Base-by-base conservation (phyloP, 1,140 invertebrate species). In the Galleria mellonella region DNA sequence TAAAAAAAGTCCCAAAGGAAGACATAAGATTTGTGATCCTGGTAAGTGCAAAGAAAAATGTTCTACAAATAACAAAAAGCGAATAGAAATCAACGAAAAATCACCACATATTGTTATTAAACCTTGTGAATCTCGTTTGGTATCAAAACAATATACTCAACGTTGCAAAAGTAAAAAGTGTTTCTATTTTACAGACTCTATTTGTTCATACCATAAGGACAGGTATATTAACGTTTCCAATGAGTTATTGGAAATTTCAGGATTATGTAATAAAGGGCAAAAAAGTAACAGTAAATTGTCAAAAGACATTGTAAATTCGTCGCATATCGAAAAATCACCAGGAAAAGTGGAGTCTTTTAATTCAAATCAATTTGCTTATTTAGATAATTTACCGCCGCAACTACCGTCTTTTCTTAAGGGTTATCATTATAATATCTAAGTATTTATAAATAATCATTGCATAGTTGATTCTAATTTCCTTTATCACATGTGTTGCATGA, bases 341-440 rank as follows among this genome's bases (percentile, higher is more conserved):
- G 14, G 9, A 7, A 17, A 23, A 1, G 35, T 10, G 9, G 4
- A 37, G 12, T 15, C 10, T 23, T 23, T n/a, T 13, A 14, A 42
- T 17, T 13, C 27, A 10, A 37, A 28, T 32, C 11, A 15, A 15
- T 32, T 44, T 30, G 41, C 36, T 27, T 28, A 37, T 36, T 47
- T 77, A 14, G 50, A 70, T 29, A 55, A 47, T 36, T 41, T 81
- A 12, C 76, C 76, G 1, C 72, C 67, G 0, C 76, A 81, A 35
- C 44, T 81, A 10, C 76, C 76, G 9, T 17, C 43, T 1, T 81
- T 81, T 23, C 17, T 23, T 23, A 23, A 23, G 2, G 6, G 6
- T 6, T 23, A 23, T 23, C 17, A 23, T 6, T n/a, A n/a, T n/a
- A n/a, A n/a, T n/a, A n/a, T n/a, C n/a, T n/a, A n/a, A n/a, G 17